Base-by-base conservation (phyloP, 1,140 invertebrate genomes). In the Agrypnia vestita region DNA sequence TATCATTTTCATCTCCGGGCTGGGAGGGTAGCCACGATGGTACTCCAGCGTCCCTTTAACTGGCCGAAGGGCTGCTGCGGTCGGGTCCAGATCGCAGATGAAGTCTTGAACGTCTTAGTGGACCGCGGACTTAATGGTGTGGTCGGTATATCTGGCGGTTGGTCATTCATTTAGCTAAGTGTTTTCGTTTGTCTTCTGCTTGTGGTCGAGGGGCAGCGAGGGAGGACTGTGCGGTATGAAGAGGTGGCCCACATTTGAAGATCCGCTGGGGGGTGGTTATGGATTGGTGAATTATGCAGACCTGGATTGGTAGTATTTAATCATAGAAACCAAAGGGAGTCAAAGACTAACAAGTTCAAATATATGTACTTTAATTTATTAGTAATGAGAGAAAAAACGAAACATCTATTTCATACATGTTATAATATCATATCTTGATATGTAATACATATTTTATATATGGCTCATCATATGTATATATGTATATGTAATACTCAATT, bases 141-240 rank as follows among this genome's bases (percentile, higher is more conserved):
- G 82, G 82, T 83, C 77, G 25, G 67, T 75, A 25, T 67, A 76
- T 72, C 76, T 78, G 78, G 78, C 78, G 51, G 72, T 76, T 73
- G 82, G 79, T 83, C 81, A 83, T 83, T 81, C 82, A 83, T 83
- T 83, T 81, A 77, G 76, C 62, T 81, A 83, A 83, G 82, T 83
- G 82, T 81, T 83, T 83, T 81, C 79, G 76, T 81, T 81, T 80
- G 76, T 83, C 82, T 80, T 83, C 76, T 46, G n/a, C 67, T 53
- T 83, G 78, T 35, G 78, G 81, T 82, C 17, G 10, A 56, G 47
- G 49, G 55, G 59, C 6, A 35, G 25, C 25, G 25, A 61, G 21
- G 17, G 12, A 72, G 35, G 12, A 71, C n/a, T 61, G 46, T 64
- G 61, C 12, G 19, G 61, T 1, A 64, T 64, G 13, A 7, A 64